A percentile compares a stretch with the other conserved stretches of the same genome.
Conservation (phyloP, 2,888 invertebrate species). For the Drosophila vallismaia region DNA sequence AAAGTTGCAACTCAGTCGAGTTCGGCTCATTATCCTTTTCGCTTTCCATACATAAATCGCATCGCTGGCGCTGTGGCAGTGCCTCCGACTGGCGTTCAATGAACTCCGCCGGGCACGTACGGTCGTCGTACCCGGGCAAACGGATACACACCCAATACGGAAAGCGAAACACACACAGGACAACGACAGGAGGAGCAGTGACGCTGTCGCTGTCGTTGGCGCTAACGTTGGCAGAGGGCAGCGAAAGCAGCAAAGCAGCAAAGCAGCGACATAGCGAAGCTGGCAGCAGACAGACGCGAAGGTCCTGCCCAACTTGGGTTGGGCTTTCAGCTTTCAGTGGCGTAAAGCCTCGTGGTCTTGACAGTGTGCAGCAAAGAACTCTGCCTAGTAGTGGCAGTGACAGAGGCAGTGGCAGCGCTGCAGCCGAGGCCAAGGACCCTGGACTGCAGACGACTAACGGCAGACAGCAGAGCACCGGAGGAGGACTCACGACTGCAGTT, state of each 20-base stretch:
- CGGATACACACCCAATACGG: slow-evolving; percentile 82
- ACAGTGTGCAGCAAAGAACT: slow-evolving; percentile 65
- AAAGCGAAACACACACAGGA: slow-evolving; percentile 81
- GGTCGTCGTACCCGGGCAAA: slow-evolving; percentile 77
- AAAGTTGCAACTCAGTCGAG: slow-evolving; percentile 24
- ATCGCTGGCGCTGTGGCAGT: slow-evolving; percentile 48
- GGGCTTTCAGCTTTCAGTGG: slow-evolving; percentile 74
- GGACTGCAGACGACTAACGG: slow-evolving; percentile 20
- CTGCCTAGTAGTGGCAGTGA: slow-evolving; percentile 1
- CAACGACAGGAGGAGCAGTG: slow-evolving; percentile 62
- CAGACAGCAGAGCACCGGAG: background rate
- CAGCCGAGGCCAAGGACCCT: slow-evolving; percentile 79
- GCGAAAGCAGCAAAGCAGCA: slow-evolving; percentile 9
- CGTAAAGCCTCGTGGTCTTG: slow-evolving; percentile 70
- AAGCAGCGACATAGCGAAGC: slow-evolving; percentile 12
- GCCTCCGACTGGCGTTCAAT: slow-evolving; percentile 59
- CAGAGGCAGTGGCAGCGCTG: slow-evolving; percentile 55
- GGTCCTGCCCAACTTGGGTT: slow-evolving; percentile 57
- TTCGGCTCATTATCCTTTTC: slow-evolving; percentile 80
- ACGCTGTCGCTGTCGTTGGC: slow-evolving; percentile 21
- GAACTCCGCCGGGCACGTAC: slow-evolving; percentile 74
- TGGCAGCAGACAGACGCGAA: slow-evolving; percentile 53
- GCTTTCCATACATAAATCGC: slow-evolving; percentile 82
- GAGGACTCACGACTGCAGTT: slow-evolving; percentile 26
- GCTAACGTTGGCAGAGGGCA: slow-evolving; percentile 21